Evolutionary conservation across 2,113 vertebrate species (phyloP).

Genomic region (Proteles cristata): DNA sequence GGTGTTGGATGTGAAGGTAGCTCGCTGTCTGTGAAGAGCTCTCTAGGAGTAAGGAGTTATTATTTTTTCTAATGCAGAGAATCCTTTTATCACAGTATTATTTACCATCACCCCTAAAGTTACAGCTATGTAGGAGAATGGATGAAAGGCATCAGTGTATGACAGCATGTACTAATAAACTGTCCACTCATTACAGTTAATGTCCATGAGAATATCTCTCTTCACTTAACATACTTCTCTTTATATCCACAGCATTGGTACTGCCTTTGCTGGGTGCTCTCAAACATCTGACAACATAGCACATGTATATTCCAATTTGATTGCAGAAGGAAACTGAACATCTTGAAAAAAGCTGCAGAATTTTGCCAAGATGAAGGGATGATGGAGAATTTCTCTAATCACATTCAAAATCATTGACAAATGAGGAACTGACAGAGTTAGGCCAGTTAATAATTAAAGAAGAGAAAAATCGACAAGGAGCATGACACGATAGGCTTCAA

Average conservation of each 20-base stretch:
- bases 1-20: neutral
- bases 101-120: neutral
- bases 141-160: neutral
- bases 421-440: conserved; percentile 35
- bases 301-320: neutral
- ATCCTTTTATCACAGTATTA: neutral
- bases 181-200: neutral
- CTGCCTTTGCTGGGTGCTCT: neutral
- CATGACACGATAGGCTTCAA: conserved; percentile 44
- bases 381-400: conserved; percentile 44
- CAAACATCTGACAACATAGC: neutral
- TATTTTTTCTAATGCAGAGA: neutral
- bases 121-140: neutral
- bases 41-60: neutral
- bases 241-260: accelerated
- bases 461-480: conserved; percentile 52
- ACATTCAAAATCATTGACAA: conserved; percentile 51
- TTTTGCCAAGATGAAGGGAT: conserved; percentile 55
- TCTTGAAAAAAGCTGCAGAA: neutral
- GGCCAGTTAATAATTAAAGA: conserved; percentile 68
- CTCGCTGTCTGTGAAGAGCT: neutral
- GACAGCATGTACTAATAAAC: neutral
- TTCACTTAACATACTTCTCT: neutral
- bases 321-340: conserved; percentile 2
- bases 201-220: neutral